Evolutionary conservation across 1,140 invertebrate genomes (phyloP), one percentile per base, ranked within the genome.

Genomic region (Zaprionus ornatus): DNA sequence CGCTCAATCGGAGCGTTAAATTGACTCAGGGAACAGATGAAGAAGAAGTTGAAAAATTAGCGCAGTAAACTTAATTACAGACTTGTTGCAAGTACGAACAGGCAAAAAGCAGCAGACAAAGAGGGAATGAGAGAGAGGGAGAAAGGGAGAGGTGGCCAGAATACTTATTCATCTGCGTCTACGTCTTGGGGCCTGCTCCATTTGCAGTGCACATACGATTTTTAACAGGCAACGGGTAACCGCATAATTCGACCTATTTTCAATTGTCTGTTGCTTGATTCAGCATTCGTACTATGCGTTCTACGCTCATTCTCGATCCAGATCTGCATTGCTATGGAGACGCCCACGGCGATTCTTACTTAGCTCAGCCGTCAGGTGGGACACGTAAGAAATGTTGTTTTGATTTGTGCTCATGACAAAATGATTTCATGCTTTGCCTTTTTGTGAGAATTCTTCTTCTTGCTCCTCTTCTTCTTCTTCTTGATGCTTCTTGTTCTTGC

Each of bases 361-460:
- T 27, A 74, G 71, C 19, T 74, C n/a, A n/a, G 64, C 19, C 65
- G 48, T 52, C 60, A 17, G 37, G 52, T 55, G 23, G 13, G 25
- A 21, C 50, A 72, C 62, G 69, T 65, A 66, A 66, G 69, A 73
- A 72, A 56, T 78, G 56, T 76, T 79, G 80, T 83, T 83, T 82
- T 83, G 67, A 59, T 75, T 82, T 72, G 67, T 78, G 81, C 63
- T 82, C 81, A 74, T 78, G 80, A 82, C 65, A 82, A 82, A 82
- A 82, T 82, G 64, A 77, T 82, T 82, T 82, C 71, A 74, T 55
- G 64, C 63, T 67, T 73, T 73, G 45, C 56, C 19, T 23, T 69
- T 74, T 56, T 62, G 32, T 74, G 37, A 32, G 52, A 64, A 60
- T 57, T 59, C 62, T 21, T 5, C 48, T 23, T 55, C 15, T 67